Percentiles rank a stretch among this genome's conserved stretches.
Evolutionary conservation across 1,140 invertebrate genomes (phyloP).

Genomic region (Plodia interpunctella): DNA sequence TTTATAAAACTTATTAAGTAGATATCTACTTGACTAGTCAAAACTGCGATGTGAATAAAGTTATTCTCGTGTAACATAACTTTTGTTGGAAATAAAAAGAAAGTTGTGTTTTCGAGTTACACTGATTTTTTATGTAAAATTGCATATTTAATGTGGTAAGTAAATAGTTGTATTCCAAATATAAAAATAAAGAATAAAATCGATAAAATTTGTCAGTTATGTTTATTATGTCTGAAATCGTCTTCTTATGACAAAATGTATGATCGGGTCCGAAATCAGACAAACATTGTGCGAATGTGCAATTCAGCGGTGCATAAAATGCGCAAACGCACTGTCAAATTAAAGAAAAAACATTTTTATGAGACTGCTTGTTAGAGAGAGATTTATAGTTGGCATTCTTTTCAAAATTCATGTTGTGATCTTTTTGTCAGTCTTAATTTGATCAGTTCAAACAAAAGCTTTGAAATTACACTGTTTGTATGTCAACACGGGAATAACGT

Average conservation of each 20-base stretch:
- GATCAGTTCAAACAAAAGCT: conserved; percentile 6
- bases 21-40: too few species aligned
- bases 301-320: conserved; percentile 30
- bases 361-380: conserved; percentile 52
- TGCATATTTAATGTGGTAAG: too few species aligned
- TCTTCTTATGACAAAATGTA: not conserved
- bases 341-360: conserved; percentile 50
- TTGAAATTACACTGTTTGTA: not conserved
- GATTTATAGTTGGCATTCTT: conserved; percentile 46
- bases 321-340: conserved; percentile 41
- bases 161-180: too few species aligned
- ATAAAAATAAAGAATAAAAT: too few species aligned
- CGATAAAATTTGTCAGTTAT: too few species aligned
- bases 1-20: too few species aligned
- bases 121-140: too few species aligned
- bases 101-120: too few species aligned
- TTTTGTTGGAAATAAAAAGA: too few species aligned
- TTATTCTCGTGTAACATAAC: too few species aligned
- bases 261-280: not conserved
- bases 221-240: not conserved
- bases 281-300: conserved; percentile 25
- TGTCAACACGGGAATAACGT: conserved; percentile 5
- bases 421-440: conserved; percentile 14
- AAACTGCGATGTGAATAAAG: too few species aligned
- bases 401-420: conserved; percentile 25